Evolutionary conservation across 2,797 vertebrate genomes (phyloP).

Genomic region (Iguana delicatissima): DNA sequence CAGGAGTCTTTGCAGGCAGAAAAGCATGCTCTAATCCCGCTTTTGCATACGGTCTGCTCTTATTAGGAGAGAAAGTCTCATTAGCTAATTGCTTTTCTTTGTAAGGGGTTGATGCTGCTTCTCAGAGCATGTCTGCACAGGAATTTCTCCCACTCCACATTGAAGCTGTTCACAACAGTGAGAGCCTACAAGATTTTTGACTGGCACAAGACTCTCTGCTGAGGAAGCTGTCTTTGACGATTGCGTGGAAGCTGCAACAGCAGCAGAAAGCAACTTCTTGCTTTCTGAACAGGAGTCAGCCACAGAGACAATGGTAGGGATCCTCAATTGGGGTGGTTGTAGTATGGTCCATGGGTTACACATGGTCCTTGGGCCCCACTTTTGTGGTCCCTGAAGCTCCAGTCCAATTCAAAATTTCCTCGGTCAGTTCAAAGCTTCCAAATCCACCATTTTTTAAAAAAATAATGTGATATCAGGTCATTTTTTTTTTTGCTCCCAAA

Average conservation of each 20-base stretch:
- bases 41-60: constrained; percentile 56
- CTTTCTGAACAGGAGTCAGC: not conserved
- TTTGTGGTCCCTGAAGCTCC: too few species aligned
- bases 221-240: not conserved
- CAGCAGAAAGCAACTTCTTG: not conserved
- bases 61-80: constrained; percentile 67
- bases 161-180: not conserved
- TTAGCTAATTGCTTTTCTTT: constrained; percentile 77
- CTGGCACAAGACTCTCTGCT: not conserved
- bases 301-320: not conserved
- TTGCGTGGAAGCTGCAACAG: not conserved
- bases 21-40: constrained; percentile 59
- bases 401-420: too few species aligned
- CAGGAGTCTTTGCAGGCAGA: constrained; percentile 48
- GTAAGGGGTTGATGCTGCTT: constrained; percentile 72
- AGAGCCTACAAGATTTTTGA: not conserved
- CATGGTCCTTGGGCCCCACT: too few species aligned
- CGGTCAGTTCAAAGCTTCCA: too few species aligned
- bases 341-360: too few species aligned
- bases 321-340: not conserved
- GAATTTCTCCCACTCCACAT: not conserved
- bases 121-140: constrained; percentile 5
- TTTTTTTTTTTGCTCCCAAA: too few species aligned
- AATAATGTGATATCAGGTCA: too few species aligned
- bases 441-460: too few species aligned